Evolutionary conservation across 2,888 invertebrate genomes (phyloP).

Genomic region (Lagria hirta): DNA sequence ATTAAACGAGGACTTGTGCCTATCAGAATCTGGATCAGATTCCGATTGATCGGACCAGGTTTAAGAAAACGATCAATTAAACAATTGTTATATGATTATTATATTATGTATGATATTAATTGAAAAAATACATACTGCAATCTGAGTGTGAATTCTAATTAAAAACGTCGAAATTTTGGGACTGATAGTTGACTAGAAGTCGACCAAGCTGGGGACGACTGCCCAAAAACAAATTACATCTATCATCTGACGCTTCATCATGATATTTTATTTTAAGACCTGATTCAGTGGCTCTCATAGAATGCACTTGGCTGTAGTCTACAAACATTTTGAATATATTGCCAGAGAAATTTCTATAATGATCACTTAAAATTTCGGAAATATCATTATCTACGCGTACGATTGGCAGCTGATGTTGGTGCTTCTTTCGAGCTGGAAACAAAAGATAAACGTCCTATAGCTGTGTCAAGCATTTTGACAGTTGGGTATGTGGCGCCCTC

Average conservation of each 20-base stretch:
- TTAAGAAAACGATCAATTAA: slow-evolving; percentile 34
- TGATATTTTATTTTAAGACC: slow-evolving; percentile 63
- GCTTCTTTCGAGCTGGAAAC: slow-evolving; percentile 64
- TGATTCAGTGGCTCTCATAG: slow-evolving; percentile 80
- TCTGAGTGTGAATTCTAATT: slow-evolving; percentile 13
- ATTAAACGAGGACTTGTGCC: slow-evolving; percentile 80
- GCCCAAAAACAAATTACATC: slow-evolving; percentile 57
- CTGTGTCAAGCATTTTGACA: too few relatives aligned
- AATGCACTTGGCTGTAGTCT: slow-evolving; percentile 64
- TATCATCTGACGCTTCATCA: slow-evolving; percentile 42
- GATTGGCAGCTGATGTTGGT: slow-evolving; percentile 62
- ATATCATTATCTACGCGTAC: slow-evolving; percentile 68
- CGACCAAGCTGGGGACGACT: slow-evolving; percentile 61
- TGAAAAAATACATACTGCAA: slow-evolving; percentile 36
- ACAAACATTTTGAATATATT: slow-evolving; percentile 73
- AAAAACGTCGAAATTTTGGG: slow-evolving; percentile 36
- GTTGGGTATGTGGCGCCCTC: too few relatives aligned
- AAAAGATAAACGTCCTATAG: too few relatives aligned
- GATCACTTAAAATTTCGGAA: slow-evolving; percentile 54
- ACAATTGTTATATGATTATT: slow-evolving; percentile 35
- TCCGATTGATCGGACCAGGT: slow-evolving; percentile 40
- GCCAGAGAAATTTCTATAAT: slow-evolving; percentile 49
- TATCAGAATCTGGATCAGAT: slow-evolving; percentile 85
- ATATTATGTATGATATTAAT: slow-evolving; percentile 40
- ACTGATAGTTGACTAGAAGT: slow-evolving; percentile 54